Percentiles rank a stretch among this genome's conserved stretches.
phyloP scores from a whole-genome alignment of 64 coral and sea anemone species.

The Anthopleura sola region DNA sequence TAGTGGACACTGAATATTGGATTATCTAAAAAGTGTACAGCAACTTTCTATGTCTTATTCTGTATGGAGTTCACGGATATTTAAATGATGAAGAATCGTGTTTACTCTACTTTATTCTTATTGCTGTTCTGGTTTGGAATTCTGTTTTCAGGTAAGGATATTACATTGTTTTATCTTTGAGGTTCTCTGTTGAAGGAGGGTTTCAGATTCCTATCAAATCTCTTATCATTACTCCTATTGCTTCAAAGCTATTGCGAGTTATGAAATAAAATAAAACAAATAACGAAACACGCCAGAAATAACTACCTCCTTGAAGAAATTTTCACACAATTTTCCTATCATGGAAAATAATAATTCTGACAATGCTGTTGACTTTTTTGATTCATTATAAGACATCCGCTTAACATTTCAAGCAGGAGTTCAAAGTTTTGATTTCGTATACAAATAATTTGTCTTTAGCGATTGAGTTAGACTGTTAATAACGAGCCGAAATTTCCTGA shows the following conservation, averaged over 20 bases:
- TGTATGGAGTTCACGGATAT: background rate
- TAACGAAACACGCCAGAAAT: background rate
- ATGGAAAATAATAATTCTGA: background rate
- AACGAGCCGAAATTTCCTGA: background rate
- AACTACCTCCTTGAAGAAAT: background rate
- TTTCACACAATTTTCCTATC: background rate
- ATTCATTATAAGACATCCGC: background rate
- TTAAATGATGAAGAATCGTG: background rate
- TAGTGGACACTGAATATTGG: background rate
- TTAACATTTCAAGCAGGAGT: background rate
- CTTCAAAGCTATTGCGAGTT: background rate
- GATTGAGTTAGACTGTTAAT: background rate
- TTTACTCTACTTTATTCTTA: background rate
- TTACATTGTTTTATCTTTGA: constrained; percentile 1
- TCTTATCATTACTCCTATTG: background rate
- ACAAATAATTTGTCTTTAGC: background rate
- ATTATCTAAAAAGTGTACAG: background rate
- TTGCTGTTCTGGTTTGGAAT: background rate
- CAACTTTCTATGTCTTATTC: background rate
- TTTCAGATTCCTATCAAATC: background rate
- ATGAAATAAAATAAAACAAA: background rate
- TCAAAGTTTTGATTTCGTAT: background rate
- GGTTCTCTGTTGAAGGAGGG: background rate
- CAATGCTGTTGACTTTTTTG: background rate
- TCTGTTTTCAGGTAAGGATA: background rate